These are phyloP conservation scores for Drosophila meridionalis DNA, from an alignment of 2,888 invertebrate genomes.

Conservation along the genomic window DNA sequence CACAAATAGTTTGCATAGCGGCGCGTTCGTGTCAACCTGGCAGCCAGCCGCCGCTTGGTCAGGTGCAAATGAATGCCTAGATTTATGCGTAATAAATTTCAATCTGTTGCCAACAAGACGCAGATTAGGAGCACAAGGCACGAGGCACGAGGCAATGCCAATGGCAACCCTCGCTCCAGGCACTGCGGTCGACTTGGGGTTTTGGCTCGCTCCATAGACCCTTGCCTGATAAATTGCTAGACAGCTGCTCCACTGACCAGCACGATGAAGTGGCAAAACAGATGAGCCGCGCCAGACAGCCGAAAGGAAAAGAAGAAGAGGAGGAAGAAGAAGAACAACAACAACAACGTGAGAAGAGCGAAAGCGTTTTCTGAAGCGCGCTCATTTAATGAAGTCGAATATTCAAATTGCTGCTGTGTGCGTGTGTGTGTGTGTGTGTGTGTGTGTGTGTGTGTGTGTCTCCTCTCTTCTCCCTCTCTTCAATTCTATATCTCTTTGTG, in stretches of 20 bases:
- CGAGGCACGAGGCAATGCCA: background rate
- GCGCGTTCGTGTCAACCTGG: conserved; percentile 40
- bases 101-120: conserved; percentile 83
- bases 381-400: conserved; percentile 76
- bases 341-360: conserved; percentile 8
- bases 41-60: conserved; percentile 28
- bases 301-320: background rate
- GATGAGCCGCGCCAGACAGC: conserved; percentile 36
- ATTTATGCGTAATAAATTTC: conserved; percentile 85
- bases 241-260: conserved; percentile 62
- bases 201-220: conserved; percentile 22
- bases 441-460: conserved; percentile 21
- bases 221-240: conserved; percentile 69
- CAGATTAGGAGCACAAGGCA: conserved; percentile 63
- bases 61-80: conserved; percentile 82
- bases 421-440: conserved; percentile 14
- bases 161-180: conserved; percentile 7
- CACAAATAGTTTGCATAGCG: conserved; percentile 73
- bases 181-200: conserved; percentile 42
- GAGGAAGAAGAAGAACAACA: conserved; percentile 6
- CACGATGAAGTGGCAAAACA: conserved; percentile 72
- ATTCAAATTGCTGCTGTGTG: conserved; percentile 66
- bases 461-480: too few species aligned
- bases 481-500: too few species aligned
- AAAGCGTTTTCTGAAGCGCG: conserved; percentile 39